These are phyloP conservation scores for Calcarius ornatus DNA, from an alignment of 2,113 vertebrate species.

Conservation along the genomic window DNA sequence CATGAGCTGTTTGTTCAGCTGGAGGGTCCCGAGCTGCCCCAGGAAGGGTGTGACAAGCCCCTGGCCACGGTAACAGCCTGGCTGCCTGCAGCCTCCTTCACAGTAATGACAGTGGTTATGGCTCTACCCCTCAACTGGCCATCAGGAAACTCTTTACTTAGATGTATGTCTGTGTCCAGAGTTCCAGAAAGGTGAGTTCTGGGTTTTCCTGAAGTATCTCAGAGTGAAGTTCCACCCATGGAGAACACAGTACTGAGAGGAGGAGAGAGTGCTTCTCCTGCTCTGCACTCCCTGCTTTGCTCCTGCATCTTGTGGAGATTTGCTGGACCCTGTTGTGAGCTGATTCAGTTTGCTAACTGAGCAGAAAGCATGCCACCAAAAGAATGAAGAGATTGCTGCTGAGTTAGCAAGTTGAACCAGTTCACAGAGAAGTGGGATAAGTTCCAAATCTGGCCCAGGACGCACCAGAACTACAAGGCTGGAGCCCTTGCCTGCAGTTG, in stretches of 20 bases:
- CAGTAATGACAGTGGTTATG: rapidly evolving
- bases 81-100: neutral
- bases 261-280: neutral
- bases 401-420: neutral
- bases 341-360: neutral
- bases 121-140: neutral
- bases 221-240: too few species aligned
- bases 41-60: neutral
- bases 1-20: neutral
- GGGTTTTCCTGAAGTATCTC: neutral
- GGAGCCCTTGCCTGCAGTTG: neutral
- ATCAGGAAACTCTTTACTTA: neutral
- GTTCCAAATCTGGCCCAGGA: neutral
- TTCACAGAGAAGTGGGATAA: neutral
- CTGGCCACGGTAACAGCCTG: neutral
- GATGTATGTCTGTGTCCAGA: neutral
- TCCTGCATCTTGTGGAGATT: neutral
- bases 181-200: neutral
- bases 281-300: rapidly evolving
- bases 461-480: neutral
- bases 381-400: neutral
- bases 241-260: neutral
- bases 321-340: neutral
- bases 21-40: neutral
- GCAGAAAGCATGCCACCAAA: neutral